phyloP scores from a whole-genome alignment of 2,888 invertebrate genomes.

The Ectobius pallidus region DNA sequence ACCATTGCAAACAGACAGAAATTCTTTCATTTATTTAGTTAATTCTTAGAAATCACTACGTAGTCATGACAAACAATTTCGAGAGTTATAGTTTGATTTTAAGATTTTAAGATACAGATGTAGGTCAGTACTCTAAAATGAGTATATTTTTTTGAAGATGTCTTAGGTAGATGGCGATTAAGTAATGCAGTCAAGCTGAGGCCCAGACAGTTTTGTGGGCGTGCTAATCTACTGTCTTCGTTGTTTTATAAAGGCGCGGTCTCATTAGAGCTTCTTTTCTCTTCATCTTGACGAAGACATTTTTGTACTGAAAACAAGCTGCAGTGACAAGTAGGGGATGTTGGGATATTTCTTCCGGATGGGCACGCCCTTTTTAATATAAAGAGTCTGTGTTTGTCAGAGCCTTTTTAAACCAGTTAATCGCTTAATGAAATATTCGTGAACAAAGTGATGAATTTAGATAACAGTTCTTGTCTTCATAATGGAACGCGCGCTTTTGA shows the following conservation, averaged over 20 bases:
- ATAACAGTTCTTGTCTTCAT: neutral
- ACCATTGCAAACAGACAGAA: too few relatives aligned
- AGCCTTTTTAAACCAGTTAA: neutral
- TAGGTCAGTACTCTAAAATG: too few relatives aligned
- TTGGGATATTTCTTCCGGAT: neutral
- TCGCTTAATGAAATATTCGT: neutral
- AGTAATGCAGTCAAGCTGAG: too few relatives aligned
- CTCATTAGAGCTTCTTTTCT: slow-evolving; percentile 2
- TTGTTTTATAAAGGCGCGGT: slow-evolving; percentile 5
- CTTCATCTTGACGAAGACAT: neutral
- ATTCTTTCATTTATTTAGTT: too few relatives aligned
- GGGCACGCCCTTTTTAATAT: neutral
- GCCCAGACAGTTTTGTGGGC: neutral
- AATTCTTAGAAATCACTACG: too few relatives aligned
- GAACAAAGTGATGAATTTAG: neutral
- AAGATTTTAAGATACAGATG: too few relatives aligned
- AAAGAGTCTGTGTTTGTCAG: neutral
- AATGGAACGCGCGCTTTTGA: too few relatives aligned
- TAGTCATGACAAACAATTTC: too few relatives aligned
- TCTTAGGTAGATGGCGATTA: too few relatives aligned
- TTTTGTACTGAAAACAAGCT: neutral
- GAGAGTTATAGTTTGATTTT: too few relatives aligned
- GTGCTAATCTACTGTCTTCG: neutral
- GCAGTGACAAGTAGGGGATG: neutral
- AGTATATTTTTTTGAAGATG: too few relatives aligned